Percentiles rank a stretch among this genome's conserved stretches.
These are phyloP conservation scores for Pluvialis apricaria DNA, from an alignment of 2,113 vertebrate species.

Conservation along the genomic window DNA sequence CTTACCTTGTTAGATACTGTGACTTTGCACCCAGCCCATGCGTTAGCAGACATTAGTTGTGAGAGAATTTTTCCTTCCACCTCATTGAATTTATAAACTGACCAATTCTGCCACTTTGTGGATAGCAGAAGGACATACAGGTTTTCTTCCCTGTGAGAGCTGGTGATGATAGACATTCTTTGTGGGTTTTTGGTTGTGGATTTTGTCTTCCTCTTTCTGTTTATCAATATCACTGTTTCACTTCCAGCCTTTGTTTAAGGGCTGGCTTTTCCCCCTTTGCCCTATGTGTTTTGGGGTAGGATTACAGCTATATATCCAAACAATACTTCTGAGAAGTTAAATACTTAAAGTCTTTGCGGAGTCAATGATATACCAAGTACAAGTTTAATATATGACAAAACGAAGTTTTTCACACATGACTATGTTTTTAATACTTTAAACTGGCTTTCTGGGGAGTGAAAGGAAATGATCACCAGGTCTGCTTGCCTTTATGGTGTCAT, in stretches of 20 bases:
- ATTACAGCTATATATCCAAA: not conserved
- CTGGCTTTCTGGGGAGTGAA: not conserved
- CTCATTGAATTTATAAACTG: not conserved
- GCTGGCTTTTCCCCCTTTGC: not conserved
- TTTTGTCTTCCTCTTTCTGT: not conserved
- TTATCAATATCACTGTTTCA: not conserved
- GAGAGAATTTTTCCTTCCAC: not conserved
- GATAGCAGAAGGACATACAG: conserved; percentile 23
- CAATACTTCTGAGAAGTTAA: not conserved
- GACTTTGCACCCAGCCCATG: not conserved
- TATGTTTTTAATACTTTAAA: not conserved
- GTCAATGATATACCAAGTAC: not conserved
- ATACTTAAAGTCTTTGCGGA: not conserved
- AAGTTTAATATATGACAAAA: not conserved
- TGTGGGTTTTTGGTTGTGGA: not conserved
- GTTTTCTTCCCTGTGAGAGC: not conserved
- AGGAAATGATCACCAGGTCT: not conserved
- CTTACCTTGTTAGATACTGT: not conserved
- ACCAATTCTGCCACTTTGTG: conserved; percentile 42
- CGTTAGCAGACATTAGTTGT: not conserved
- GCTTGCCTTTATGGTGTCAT: not conserved
- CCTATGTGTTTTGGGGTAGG: not conserved
- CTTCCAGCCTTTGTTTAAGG: not conserved
- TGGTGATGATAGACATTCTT: not conserved
- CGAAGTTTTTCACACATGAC: not conserved